A percentile compares a stretch with the other conserved stretches of the same genome.
Evolutionary conservation across 2,113 vertebrate species (phyloP).

Genomic region (Stigmatopora argus): DNA sequence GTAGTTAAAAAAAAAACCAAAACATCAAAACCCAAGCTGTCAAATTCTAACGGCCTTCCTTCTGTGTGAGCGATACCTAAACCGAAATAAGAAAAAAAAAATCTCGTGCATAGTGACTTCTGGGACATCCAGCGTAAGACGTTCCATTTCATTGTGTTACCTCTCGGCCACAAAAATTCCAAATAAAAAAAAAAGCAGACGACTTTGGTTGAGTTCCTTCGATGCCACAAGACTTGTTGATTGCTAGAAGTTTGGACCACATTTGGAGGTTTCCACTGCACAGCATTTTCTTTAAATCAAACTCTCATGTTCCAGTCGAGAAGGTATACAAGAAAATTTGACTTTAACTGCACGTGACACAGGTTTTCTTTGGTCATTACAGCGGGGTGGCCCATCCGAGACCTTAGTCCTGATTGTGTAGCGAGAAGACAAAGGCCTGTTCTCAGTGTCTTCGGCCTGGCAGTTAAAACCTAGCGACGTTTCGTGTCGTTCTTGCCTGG

Average conservation of each 20-base stretch:
- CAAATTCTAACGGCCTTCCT: too few relatives aligned
- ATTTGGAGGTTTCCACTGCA: neutral
- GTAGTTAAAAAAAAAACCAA: too few relatives aligned
- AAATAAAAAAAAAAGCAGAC: neutral
- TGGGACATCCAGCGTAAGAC: too few relatives aligned
- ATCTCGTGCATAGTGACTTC: too few relatives aligned
- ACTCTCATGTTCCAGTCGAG: slow-evolving; percentile 46
- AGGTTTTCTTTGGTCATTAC: slow-evolving; percentile 30
- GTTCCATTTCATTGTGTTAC: too few relatives aligned
- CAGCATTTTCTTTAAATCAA: slow-evolving; percentile 44
- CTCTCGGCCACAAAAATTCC: neutral
- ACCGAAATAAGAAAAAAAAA: too few relatives aligned
- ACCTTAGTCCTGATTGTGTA: slow-evolving; percentile 35
- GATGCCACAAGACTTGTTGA: neutral
- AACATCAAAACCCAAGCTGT: too few relatives aligned
- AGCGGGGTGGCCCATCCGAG: slow-evolving; percentile 31
- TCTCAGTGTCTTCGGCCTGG: slow-evolving; percentile 41
- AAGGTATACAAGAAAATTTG: slow-evolving; percentile 16
- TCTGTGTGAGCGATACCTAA: too few relatives aligned
- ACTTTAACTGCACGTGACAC: slow-evolving; percentile 39
- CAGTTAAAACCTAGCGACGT: slow-evolving; percentile 44
- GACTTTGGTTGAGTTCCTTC: neutral
- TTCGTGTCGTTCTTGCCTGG: slow-evolving; percentile 46
- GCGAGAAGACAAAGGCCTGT: slow-evolving; percentile 34
- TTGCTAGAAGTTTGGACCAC: neutral